A percentile compares a stretch with the other conserved stretches of the same genome.
Evolutionary conservation across 92 coral and sea anemone species (phyloP).

Genomic region (Pocillopora meandrina): DNA sequence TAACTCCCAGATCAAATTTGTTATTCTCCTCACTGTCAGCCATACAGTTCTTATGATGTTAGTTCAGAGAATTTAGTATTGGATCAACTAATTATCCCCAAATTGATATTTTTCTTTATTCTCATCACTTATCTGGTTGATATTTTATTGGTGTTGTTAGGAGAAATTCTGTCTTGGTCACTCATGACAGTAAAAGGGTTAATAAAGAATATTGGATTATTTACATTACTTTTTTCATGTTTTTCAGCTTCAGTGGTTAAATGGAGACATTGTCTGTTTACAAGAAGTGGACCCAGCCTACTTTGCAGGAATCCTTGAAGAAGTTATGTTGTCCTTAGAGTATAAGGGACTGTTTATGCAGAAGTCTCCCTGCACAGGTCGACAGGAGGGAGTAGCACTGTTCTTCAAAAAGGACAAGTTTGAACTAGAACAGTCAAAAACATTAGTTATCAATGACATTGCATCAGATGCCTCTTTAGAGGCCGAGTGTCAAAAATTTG

Average conservation of each 20-base stretch:
- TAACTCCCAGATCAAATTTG: too few species aligned
- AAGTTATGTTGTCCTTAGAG: slow-evolving; percentile 46
- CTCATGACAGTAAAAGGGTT: too few species aligned
- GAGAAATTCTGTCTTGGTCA: too few species aligned
- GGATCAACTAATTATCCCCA: too few species aligned
- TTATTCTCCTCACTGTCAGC: too few species aligned
- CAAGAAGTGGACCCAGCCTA: slow-evolving; percentile 82
- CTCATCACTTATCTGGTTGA: too few species aligned
- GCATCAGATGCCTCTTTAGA: neutral
- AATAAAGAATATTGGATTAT: neutral
- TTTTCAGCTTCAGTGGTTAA: slow-evolving; percentile 66
- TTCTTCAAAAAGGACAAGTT: slow-evolving; percentile 59
- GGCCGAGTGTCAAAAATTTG: neutral
- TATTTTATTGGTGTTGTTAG: too few species aligned
- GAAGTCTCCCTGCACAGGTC: slow-evolving; percentile 23
- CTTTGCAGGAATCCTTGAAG: slow-evolving; percentile 50
- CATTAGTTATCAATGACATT: slow-evolving; percentile 11
- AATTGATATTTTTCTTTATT: too few species aligned
- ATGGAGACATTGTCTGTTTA: slow-evolving; percentile 73
- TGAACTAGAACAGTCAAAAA: slow-evolving; percentile 40
- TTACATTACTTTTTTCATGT: neutral
- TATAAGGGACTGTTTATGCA: slow-evolving; percentile 57
- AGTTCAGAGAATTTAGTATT: too few species aligned
- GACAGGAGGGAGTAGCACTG: slow-evolving; percentile 60
- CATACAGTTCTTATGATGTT: too few species aligned